Evolutionary conservation across 2,888 invertebrate genomes (phyloP), one percentile per base, ranked within the genome.

Genomic region (Glyphotaelius pellucidus): DNA sequence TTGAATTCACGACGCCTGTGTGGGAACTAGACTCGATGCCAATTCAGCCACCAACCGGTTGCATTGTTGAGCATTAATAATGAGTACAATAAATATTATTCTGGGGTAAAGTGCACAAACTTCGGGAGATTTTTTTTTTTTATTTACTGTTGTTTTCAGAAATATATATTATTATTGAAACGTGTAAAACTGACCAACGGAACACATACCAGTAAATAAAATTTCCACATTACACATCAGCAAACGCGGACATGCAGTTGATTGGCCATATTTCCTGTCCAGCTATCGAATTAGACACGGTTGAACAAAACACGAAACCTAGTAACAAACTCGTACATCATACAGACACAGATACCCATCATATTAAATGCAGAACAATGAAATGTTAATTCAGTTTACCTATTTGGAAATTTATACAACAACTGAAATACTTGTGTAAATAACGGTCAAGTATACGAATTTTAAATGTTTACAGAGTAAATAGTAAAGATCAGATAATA

Each of bases 231-330:
- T 52, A 31, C 87, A 81, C 81, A 81, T 32, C 32, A 81, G 32
- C 32, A 81, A 81, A 81, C 31, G 42, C 91, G 89, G 91, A 91
- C 91, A 80, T 89, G 91, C 67, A 89, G 25, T 89, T 67, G 91
- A 91, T 67, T 88, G 88, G 89, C 67, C 91, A 83, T 89, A 83
- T 32, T 79, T 91, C 91, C 91, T 91, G 91, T 91, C 84, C 47
- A 32, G 80, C 86, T 32, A 79, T 90, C 67, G 19, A 87, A 67
- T 67, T 35, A 87, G 52, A 67, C 67, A 67, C 87, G 87, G 87
- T 67, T 87, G 87, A 67, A 87, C 67, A 52, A 87, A 87, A 87
- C 67, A 52, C 32, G 32, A 52, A 87, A 19, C 67, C 87, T 30
- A 9, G 25, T 1, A 25, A 67, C 2, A 67, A n/a, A n/a, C 67